Base-by-base conservation (phyloP, 2,113 vertebrate genomes). In the Sylvia atricapilla region DNA sequence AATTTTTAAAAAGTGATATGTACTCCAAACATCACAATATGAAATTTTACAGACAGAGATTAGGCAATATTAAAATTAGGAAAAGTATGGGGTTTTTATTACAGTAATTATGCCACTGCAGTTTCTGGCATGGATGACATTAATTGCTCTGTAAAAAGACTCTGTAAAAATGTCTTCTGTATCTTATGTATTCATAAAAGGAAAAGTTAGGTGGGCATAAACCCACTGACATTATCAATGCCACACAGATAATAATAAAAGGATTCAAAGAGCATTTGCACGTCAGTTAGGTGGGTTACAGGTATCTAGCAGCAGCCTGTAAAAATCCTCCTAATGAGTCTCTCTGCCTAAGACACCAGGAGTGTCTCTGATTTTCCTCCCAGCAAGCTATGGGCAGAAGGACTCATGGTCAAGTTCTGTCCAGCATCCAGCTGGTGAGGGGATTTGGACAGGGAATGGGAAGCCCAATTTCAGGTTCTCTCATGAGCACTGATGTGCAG, bases 21-120 rank as follows among this genome's bases (percentile, higher is more conserved):
- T 44, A 24, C 49, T 81, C 69, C 82, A 79, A 60, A 31, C 13
- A n/a, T 60, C 41, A n/a, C 23, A 81, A 78, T 39, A 67, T 15
- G 3, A 25, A 19, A 53, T 70, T 90, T 56, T 60, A 35, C 49
- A 86, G 80, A 63, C 24, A 56, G 72, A 74, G 35, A 86, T 75
- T 33, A 66, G 43, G 17, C 18, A 63, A 66, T 50, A 85, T 86
- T 90, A 90, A 47, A 95, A 86, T 90, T 59, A 86, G 47, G 70
- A 87, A 55, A 55, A 77, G 39, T 41, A 84, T 14, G 23, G 33
- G 30, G 39, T 17, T 91, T 91, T 85, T 95, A 89, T 93, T 91
- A 76, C 66, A 76, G 58, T 79, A 94, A 93, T 95, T 92, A 95
- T 78, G 30, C 35, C 37, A 58, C 52, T 60, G 33, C 47, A 56